Evolutionary conservation across 2,888 invertebrate genomes (phyloP), one percentile per base, ranked within the genome.

Genomic region (Dasysyrphus tricinctus): DNA sequence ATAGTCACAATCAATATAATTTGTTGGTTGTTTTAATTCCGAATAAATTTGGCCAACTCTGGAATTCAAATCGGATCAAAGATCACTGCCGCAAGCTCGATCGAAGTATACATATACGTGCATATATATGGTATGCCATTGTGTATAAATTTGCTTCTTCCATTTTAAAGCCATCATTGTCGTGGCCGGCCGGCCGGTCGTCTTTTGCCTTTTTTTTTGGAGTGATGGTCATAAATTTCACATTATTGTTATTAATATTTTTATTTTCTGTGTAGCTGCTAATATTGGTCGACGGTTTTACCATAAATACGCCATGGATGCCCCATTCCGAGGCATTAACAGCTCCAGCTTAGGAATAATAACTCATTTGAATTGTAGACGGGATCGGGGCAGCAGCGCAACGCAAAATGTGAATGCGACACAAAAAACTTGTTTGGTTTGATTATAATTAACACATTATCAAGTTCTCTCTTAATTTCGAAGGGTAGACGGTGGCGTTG

Each of bases 1-100:
- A 88, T 88, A 88, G 88, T 88, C 88, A 88, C 88, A 86, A 88
- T 88, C 88, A 88, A 88, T 88, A 88, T 88, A 86, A 86, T 86
- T 86, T 86, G 86, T 86, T 82, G 86, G 59, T 88, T 86, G 86
- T 86, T 86, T 86, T 86, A 86, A 86, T 86, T 82, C 86, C 61
- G 78, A 86, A 86, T 86, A 86, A 86, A 86, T 86, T 86, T 86
- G 86, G 78, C 78, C 78, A 82, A 81, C 77, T 80, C 34, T 51
- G 61, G 57, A 69, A 32, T 19, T 63, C 54, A 37, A 81, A 59
- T 73, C 72, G 78, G 86, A 86, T 86, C 86, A 86, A 86, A 86
- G 82, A 75, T 75, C 78, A 75, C 32, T 34, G 70, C 85, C 80
- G 78, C 44, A n/a, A 42, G 61, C 39, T 24, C 7, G 3, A 7